Percentiles rank a stretch among this genome's conserved stretches.
Evolutionary conservation across 2,797 vertebrate genomes (phyloP).

Genomic region (Mareca strepera): DNA sequence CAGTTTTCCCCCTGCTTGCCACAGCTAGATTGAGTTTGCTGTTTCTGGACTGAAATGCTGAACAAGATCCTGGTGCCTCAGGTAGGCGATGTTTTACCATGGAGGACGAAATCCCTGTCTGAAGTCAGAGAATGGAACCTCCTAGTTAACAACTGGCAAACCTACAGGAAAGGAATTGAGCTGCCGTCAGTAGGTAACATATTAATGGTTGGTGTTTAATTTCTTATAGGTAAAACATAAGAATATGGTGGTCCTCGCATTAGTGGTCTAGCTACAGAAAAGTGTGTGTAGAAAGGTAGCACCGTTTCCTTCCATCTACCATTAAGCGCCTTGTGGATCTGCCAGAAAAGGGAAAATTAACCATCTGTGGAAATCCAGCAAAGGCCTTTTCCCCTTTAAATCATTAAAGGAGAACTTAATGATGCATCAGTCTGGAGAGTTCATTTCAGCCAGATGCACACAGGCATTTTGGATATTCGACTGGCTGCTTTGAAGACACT

Average conservation of each 20-base stretch:
- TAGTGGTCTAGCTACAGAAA: slow-evolving; percentile 14
- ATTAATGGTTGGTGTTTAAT: slow-evolving; percentile 50
- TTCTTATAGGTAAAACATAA: slow-evolving; percentile 55
- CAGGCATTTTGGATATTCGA: neutral
- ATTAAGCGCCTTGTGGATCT: slow-evolving; percentile 45
- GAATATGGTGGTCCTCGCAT: slow-evolving; percentile 59
- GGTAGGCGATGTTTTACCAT: slow-evolving; percentile 76
- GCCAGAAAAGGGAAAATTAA: slow-evolving; percentile 64
- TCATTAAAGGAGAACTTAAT: slow-evolving; percentile 48
- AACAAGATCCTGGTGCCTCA: slow-evolving; percentile 80
- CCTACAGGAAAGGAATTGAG: slow-evolving; percentile 53
- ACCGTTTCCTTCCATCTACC: slow-evolving; percentile 49
- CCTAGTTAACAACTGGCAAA: slow-evolving; percentile 38
- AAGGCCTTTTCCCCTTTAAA: slow-evolving; percentile 53
- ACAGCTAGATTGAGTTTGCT: slow-evolving; percentile 81
- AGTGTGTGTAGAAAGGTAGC: slow-evolving; percentile 21
- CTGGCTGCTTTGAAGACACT: neutral
- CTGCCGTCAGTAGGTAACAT: slow-evolving; percentile 26
- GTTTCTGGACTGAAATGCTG: slow-evolving; percentile 77
- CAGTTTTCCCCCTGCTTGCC: slow-evolving; percentile 72
- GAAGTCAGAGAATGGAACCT: slow-evolving; percentile 64
- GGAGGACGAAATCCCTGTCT: slow-evolving; percentile 74
- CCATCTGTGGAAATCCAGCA: slow-evolving; percentile 58
- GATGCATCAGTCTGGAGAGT: slow-evolving; percentile 11
- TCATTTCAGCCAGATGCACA: slow-evolving; percentile 24